phyloP scores from a whole-genome alignment of 2,888 invertebrate genomes.

The Platycnemis pennipes region DNA sequence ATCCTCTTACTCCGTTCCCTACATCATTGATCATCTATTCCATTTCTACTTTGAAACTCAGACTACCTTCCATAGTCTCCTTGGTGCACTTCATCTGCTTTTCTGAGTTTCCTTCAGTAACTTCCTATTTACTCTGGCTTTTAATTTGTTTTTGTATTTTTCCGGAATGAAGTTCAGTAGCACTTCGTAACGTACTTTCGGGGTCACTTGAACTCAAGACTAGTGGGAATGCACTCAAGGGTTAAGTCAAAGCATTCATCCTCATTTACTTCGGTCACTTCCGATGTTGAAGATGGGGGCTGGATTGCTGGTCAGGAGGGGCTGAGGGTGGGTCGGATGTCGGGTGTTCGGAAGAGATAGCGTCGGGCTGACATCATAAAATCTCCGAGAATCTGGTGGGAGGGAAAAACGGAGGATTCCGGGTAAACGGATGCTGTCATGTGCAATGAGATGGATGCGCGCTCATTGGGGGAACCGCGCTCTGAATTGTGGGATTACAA shows the following conservation, averaged over 20 bases:
- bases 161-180: too few species aligned
- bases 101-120: too few species aligned
- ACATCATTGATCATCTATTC: too few species aligned
- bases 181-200: too few species aligned
- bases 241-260: not conserved
- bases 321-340: not conserved
- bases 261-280: not conserved
- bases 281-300: not conserved
- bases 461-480: not conserved
- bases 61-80: too few species aligned
- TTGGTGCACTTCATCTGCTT: too few species aligned
- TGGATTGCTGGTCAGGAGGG: not conserved
- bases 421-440: not conserved
- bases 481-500: not conserved
- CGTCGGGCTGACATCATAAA: not conserved
- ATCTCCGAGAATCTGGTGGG: not conserved
- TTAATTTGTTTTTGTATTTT: too few species aligned
- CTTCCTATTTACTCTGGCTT: too few species aligned
- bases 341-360: not conserved
- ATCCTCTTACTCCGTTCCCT: too few species aligned
- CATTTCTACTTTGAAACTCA: too few species aligned
- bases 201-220: too few species aligned
- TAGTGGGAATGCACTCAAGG: not conserved
- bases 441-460: not conserved
- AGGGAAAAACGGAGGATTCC: not conserved